These are phyloP conservation scores for Anabas testudineus DNA, from an alignment of 2,797 vertebrate genomes.

Conservation along the genomic window DNA sequence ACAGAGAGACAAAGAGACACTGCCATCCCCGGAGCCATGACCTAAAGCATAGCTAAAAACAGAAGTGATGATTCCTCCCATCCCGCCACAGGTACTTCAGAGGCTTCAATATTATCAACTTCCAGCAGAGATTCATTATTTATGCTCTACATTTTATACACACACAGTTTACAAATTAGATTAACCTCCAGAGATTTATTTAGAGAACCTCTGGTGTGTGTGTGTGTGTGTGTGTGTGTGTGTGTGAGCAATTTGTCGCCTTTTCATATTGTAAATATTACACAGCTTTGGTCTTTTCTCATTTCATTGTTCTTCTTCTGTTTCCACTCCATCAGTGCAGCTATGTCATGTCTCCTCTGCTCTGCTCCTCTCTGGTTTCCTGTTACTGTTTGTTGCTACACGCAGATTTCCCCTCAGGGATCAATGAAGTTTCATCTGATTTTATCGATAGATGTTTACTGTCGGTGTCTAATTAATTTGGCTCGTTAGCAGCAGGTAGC, in stretches of 20 bases:
- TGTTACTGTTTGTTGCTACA: slow-evolving; percentile 32
- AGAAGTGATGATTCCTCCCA: slow-evolving; percentile 5
- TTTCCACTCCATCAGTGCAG: background rate
- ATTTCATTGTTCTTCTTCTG: slow-evolving; percentile 35
- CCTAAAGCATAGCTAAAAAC: background rate
- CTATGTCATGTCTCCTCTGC: background rate
- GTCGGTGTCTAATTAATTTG: slow-evolving; percentile 70
- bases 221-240: slow-evolving; percentile 28
- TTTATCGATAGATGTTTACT: slow-evolving; percentile 72
- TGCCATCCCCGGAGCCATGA: background rate
- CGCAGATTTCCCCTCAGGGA: slow-evolving; percentile 52
- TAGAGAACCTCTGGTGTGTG: slow-evolving; percentile 41
- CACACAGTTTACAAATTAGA: background rate
- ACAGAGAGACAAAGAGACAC: too few species aligned
- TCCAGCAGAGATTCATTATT: slow-evolving; percentile 64
- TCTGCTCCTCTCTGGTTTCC: slow-evolving; percentile 17
- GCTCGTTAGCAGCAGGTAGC: slow-evolving; percentile 70
- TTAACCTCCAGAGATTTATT: slow-evolving; percentile 58
- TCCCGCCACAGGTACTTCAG: slow-evolving; percentile 3
- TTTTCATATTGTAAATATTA: slow-evolving; percentile 54
- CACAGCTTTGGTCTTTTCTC: slow-evolving; percentile 42
- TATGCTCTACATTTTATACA: slow-evolving; percentile 31
- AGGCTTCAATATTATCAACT: slow-evolving; percentile 41
- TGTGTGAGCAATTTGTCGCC: slow-evolving; percentile 43
- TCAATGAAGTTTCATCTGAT: slow-evolving; percentile 72